Base-by-base conservation (phyloP, 2,797 vertebrate species). In the Lagorchestes hirsutus region DNA sequence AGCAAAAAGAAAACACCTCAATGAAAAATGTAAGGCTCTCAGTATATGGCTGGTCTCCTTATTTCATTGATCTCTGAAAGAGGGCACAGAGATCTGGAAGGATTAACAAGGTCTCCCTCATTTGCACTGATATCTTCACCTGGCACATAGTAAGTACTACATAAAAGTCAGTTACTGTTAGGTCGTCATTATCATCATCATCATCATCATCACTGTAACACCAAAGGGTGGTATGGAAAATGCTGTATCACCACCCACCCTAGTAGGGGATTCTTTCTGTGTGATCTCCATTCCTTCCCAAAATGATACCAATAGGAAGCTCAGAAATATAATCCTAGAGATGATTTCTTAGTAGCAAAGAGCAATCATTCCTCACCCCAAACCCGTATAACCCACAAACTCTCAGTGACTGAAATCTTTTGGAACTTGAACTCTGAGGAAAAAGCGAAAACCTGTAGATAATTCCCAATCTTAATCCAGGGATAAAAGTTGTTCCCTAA, bases 1-100 rank as follows among this genome's bases (percentile, higher is more conserved):
- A 58, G 91, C 96, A 98, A 96, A 98, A 98, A 97, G 40, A 52
- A 97, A 97, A 97, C 1, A 92, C 94, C 93, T 90, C 90, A 96
- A 92, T 82, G 97, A 98, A 93, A 93, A 95, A 96, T 0, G 55
- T 91, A 96, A 90, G 67, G 93, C 74, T 14, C 57, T 82, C 24
- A 62, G 34, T 22, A 93, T 58, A 95, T 93, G 74, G 92, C 50
- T 95, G 92, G 54, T 8, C 18, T 62, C 54, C 54, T 57, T 55
- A 52, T 82, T 91, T 95, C 4, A 54, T 0, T 74, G 55, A 56
- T 40, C 50, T 55, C 55, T 10, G 31, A 94, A 18, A 54, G 67
- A 91, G 50, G 16, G 31, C 2, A 9, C 31, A 28, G 22, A 55
- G 40, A 52, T 27, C 46, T 0, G 3, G 52, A 40, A 91, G 87